These are phyloP conservation scores for Notiomystis cincta DNA, from an alignment of 2,113 vertebrate genomes.

Conservation along the genomic window DNA sequence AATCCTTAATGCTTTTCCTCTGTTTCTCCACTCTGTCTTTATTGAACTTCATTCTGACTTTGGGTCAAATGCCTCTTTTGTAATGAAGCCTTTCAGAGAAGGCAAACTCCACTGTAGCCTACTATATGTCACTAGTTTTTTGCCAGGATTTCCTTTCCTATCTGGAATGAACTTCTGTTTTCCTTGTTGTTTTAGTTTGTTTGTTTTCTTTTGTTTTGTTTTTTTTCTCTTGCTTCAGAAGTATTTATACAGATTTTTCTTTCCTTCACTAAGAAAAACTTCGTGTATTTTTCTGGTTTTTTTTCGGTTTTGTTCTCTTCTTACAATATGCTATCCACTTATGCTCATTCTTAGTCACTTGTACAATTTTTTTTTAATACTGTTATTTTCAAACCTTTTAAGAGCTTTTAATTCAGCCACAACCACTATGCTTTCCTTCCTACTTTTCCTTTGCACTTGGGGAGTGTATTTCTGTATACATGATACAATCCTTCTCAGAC, in stretches of 20 bases:
- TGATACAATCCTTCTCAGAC: not conserved
- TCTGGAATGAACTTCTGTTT: not conserved
- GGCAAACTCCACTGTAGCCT: not conserved
- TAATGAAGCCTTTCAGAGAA: not conserved
- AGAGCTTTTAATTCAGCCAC: not conserved
- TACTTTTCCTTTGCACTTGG: not conserved
- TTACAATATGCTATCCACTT: not conserved
- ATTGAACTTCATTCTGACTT: not conserved
- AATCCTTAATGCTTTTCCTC: not conserved
- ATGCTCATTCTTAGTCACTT: not conserved
- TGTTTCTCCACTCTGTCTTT: not conserved
- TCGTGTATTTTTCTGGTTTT: not conserved
- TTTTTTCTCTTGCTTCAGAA: not conserved
- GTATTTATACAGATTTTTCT: not conserved
- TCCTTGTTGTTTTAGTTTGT: not conserved
- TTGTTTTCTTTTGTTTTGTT: too few relatives aligned
- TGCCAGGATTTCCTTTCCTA: not conserved
- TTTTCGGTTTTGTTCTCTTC: not conserved
- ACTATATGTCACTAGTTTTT: not conserved
- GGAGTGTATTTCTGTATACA: not conserved
- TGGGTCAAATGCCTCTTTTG: not conserved
- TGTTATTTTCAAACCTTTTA: not conserved
- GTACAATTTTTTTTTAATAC: not conserved
- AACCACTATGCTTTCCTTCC: not conserved
- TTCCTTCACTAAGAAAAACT: not conserved